Conservation (phyloP, 2,113 vertebrate genomes). For the Mustela nigripes region DNA sequence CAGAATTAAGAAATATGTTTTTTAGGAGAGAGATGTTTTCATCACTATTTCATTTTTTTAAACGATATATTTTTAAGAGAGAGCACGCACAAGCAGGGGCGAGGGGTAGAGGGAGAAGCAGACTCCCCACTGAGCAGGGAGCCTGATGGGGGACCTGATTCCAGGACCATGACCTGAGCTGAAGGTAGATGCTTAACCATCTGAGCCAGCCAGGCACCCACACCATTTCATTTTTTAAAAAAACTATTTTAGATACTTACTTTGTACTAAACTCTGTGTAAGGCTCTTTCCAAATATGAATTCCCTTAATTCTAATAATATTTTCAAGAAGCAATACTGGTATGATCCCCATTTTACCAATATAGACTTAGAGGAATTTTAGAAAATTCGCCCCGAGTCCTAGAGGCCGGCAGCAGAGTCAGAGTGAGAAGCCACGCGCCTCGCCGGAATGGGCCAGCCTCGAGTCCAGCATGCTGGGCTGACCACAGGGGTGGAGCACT, state of each 20-base stretch:
- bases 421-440: not conserved
- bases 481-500: not conserved
- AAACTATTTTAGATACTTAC: not conserved
- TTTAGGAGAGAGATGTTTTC: not conserved
- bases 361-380: not conserved
- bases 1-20: constrained; percentile 42
- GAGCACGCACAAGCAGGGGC: not conserved
- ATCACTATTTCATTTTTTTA: not conserved
- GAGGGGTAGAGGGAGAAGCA: not conserved
- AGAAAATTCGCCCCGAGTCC: not conserved
- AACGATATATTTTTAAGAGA: not conserved
- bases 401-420: not conserved
- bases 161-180: not conserved
- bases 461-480: not conserved
- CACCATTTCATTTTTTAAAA: not conserved
- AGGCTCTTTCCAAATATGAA: constrained; percentile 19
- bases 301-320: constrained; percentile 24
- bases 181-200: not conserved
- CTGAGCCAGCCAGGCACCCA: not conserved
- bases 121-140: not conserved
- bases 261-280: not conserved
- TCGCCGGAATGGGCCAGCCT: rapidly evolving
- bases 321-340: not conserved
- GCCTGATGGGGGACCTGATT: not conserved
- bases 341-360: not conserved